Percentiles rank a stretch among this genome's conserved stretches.
phyloP scores from a whole-genome alignment of 2,113 vertebrate species.

The Danionella cerebrum region DNA sequence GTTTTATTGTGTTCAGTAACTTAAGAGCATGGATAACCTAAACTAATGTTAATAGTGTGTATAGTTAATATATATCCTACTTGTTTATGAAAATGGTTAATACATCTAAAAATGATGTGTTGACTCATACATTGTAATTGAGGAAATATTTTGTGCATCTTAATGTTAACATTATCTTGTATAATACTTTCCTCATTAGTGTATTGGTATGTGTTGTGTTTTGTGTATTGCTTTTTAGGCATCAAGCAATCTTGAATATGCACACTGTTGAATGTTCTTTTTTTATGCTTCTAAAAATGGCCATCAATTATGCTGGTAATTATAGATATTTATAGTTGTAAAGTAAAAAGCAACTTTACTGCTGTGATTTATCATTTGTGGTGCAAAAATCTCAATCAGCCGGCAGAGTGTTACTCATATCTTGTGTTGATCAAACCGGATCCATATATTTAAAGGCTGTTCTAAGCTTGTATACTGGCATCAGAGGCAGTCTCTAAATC shows the following conservation, averaged over 20 bases:
- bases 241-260: background rate
- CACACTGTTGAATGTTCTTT: background rate
- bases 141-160: too few relatives aligned
- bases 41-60: too few relatives aligned
- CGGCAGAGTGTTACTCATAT: background rate
- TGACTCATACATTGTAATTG: too few relatives aligned
- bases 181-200: too few relatives aligned
- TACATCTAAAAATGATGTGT: too few relatives aligned
- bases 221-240: background rate
- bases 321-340: background rate
- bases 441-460: conserved; percentile 6
- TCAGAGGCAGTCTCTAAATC: background rate
- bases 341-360: background rate
- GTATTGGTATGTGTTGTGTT: too few relatives aligned
- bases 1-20: too few relatives aligned
- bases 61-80: too few relatives aligned
- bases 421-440: background rate
- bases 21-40: too few relatives aligned
- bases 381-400: background rate
- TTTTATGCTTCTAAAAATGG: background rate
- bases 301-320: background rate
- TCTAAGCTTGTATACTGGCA: background rate
- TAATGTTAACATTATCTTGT: too few relatives aligned
- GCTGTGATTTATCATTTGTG: background rate
- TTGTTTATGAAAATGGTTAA: too few relatives aligned